Base-by-base conservation (phyloP, 2,888 invertebrate species). In the Leucoma salicis region DNA sequence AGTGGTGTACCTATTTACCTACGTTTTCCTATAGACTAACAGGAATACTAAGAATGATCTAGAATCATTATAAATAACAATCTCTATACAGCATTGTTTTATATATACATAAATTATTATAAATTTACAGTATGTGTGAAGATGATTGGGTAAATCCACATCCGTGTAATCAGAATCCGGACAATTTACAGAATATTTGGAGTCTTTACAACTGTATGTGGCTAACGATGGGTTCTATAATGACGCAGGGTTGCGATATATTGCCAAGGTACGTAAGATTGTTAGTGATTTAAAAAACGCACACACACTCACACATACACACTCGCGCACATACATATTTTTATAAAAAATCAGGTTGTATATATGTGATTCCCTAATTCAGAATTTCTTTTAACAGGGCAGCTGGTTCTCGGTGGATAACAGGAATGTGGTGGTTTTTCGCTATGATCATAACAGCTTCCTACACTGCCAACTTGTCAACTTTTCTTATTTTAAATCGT, bases 61-160 rank as follows among this genome's bases (percentile, higher is more conserved):
- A 16, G 6, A 16, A 16, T 16, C 8, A 21, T 21, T 8, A 21
- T 21, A 21, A 21, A 5, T 21, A n/a, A n/a, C n/a, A n/a, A n/a
- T n/a, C n/a, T 8, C 5, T 21, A 21, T 8, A 21, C 3, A 8
- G 2, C 7, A 21, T 3, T 3, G 21, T 21, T 21, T 21, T 21
- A 21, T 21, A 1, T 8, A 21, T n/a, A n/a, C n/a, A n/a, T 21
- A 21, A 1, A 2, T 8, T 21, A 5, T 3, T 10, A 31, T 31
- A 15, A 11, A 15, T 31, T 80, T 83, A 36, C 72, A 95, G 96
- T 74, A 93, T 95, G 90, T 94, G 96, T 48, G 97, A 98, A 11
- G 94, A 94, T 39, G 98, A 99, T 76, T 97, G 97, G 97, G 95
- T 96, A 50, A 97, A 97, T 85, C 96, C 97, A 11, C 97, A 98